Conservation (phyloP, 2,113 vertebrate genomes). For the Barnardius zonarius region DNA sequence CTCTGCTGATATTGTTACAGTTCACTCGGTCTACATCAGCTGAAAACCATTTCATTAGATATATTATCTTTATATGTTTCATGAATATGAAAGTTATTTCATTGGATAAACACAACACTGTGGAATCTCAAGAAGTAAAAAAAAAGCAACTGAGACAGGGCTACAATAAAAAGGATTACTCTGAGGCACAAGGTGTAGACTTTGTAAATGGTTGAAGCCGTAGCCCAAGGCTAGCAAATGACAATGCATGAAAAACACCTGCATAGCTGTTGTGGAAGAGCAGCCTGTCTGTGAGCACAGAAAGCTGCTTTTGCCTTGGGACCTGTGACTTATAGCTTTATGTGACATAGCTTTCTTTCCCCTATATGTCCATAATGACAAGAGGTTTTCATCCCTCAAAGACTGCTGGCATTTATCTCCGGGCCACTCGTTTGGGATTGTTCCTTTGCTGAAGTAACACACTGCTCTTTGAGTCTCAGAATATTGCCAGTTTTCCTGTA, state of each 20-base stretch:
- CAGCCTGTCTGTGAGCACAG: background rate
- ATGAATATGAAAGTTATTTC: background rate
- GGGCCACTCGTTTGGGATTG: background rate
- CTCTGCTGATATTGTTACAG: background rate
- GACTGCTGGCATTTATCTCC: background rate
- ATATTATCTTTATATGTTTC: background rate
- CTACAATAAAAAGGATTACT: background rate
- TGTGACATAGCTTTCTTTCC: background rate
- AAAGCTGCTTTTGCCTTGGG: background rate
- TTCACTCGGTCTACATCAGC: background rate
- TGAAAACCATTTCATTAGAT: background rate
- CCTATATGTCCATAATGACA: background rate
- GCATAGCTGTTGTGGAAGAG: background rate
- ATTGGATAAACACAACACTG: background rate
- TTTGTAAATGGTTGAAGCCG: background rate
- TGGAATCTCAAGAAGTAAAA: background rate
- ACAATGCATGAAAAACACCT: background rate
- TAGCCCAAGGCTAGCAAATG: background rate
- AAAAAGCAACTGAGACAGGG: background rate
- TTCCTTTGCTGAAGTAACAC: background rate
- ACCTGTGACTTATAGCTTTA: background rate
- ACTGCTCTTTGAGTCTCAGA: background rate
- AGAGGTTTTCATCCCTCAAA: background rate
- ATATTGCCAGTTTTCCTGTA: background rate
- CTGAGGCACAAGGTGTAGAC: background rate